Percentiles rank a stretch among this genome's conserved stretches.
These are phyloP conservation scores for Sitophilus oryzae DNA, from an alignment of 1,140 invertebrate genomes.

Conservation along the genomic window DNA sequence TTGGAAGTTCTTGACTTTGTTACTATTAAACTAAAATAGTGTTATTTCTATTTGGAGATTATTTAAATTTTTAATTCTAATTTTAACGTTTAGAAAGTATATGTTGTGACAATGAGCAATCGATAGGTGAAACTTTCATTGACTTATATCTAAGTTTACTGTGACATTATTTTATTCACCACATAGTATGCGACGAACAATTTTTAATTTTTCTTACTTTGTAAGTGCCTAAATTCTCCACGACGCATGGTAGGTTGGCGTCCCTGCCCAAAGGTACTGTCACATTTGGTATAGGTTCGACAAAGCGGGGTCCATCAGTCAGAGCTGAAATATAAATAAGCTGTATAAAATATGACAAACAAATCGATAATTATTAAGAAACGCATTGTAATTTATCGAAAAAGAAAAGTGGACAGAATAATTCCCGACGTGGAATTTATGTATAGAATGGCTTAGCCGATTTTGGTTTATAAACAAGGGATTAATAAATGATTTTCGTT, in stretches of 20 bases:
- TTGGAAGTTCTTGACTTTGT: too few relatives aligned
- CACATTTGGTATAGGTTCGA: conserved; percentile 81
- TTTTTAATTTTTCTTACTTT: conserved; percentile 57
- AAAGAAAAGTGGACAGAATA: conserved; percentile 18
- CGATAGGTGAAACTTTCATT: too few relatives aligned
- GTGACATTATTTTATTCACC: too few relatives aligned
- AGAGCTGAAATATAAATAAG: conserved; percentile 56
- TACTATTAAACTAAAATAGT: too few relatives aligned
- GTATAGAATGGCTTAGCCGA: conserved; percentile 1
- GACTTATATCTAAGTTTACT: too few relatives aligned
- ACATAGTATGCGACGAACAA: background rate
- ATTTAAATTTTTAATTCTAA: too few relatives aligned
- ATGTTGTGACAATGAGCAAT: too few relatives aligned
- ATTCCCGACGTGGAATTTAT: conserved; percentile 2
- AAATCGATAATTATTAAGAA: too few relatives aligned
- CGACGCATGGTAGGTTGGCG: conserved; percentile 79
- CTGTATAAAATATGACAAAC: too few relatives aligned
- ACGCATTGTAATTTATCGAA: too few relatives aligned
- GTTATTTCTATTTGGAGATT: too few relatives aligned
- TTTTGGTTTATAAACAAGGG: conserved; percentile 3
- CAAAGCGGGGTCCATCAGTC: conserved; percentile 75
- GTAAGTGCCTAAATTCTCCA: conserved; percentile 79
- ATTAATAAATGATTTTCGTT: conserved; percentile 11
- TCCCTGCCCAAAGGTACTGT: conserved; percentile 82
- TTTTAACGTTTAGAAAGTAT: too few relatives aligned